phyloP scores from a whole-genome alignment of 2,113 vertebrate species.

The Bagarius yarrelli region DNA sequence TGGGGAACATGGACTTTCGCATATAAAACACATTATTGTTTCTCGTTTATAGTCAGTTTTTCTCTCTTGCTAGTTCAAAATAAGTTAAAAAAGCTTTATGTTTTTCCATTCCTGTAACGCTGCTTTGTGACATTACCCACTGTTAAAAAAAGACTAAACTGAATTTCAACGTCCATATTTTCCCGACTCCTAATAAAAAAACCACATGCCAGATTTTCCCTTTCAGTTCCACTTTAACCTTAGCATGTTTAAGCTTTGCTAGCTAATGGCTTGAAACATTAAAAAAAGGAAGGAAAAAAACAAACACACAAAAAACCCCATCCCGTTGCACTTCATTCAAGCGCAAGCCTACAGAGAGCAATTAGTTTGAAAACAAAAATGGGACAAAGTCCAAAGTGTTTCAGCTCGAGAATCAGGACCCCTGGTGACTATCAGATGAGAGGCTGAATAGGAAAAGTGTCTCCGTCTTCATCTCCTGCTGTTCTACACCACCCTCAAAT shows the following conservation, averaged over 20 bases:
- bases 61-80: too few species aligned
- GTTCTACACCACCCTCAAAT: conserved; percentile 31
- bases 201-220: neutral
- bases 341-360: conserved; percentile 23
- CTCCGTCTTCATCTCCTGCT: conserved; percentile 36
- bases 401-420: conserved; percentile 32
- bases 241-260: neutral
- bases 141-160: too few species aligned
- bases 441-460: conserved; percentile 17
- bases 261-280: neutral
- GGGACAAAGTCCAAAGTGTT: conserved; percentile 30
- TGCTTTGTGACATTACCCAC: too few species aligned
- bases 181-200: neutral
- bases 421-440: conserved; percentile 28
- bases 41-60: too few species aligned
- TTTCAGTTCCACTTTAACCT: neutral
- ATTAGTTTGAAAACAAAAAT: conserved; percentile 39
- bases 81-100: too few species aligned
- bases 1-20: too few species aligned
- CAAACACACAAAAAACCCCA: neutral
- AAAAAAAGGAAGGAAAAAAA: neutral
- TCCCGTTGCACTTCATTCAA: neutral
- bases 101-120: too few species aligned
- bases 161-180: too few species aligned
- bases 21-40: too few species aligned